phyloP scores from a whole-genome alignment of 2,113 vertebrate species.

The Erythrolamprus reginae region DNA sequence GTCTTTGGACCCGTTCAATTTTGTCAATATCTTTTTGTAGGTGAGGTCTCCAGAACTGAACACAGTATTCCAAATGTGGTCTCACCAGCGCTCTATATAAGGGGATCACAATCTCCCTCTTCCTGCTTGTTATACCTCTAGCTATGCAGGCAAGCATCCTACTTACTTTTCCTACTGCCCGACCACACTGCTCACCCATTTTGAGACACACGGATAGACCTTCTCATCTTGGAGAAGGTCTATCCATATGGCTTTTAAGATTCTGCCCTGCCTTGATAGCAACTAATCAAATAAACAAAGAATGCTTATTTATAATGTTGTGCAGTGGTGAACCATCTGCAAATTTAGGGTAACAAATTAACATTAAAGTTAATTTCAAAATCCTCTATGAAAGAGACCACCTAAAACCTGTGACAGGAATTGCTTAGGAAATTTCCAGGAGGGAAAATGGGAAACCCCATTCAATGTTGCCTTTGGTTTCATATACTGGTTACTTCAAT shows the following conservation, averaged over 20 bases:
- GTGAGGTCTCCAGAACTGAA: too few relatives aligned
- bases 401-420: not conserved
- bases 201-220: too few relatives aligned
- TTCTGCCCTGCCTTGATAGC: not conserved
- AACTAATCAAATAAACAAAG: not conserved
- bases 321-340: not conserved
- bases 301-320: not conserved
- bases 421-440: not conserved
- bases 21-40: too few relatives aligned
- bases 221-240: not conserved
- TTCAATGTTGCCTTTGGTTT: not conserved
- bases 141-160: too few relatives aligned
- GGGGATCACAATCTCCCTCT: too few relatives aligned
- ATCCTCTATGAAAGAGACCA: not conserved
- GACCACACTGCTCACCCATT: too few relatives aligned
- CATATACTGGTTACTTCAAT: not conserved
- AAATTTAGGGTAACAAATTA: not conserved
- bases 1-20: too few relatives aligned
- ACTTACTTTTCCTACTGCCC: too few relatives aligned
- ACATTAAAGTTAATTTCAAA: not conserved
- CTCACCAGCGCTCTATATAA: too few relatives aligned
- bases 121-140: too few relatives aligned
- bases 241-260: not conserved
- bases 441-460: not conserved
- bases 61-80: too few relatives aligned